Conservation (phyloP, 2,113 vertebrate genomes). For the Lamprotornis superbus region DNA sequence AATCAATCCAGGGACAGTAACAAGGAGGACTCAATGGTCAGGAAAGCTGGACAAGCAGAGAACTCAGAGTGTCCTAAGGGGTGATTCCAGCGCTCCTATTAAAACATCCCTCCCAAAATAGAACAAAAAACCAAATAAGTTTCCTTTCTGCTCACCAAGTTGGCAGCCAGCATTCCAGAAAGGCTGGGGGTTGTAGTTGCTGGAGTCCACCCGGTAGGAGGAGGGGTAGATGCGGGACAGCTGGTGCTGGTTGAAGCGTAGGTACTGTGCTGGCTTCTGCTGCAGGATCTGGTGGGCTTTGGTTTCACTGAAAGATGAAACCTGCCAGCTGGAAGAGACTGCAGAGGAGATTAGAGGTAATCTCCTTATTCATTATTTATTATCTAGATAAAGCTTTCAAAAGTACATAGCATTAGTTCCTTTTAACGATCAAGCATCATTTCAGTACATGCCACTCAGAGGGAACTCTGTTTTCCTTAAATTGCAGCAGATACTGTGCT, state of each 20-base stretch:
- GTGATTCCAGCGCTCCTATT: background rate
- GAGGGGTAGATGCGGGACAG: slow-evolving; percentile 95
- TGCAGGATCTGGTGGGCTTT: slow-evolving; percentile 95
- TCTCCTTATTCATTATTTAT: background rate
- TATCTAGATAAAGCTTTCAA: background rate
- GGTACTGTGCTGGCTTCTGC: slow-evolving; percentile 85
- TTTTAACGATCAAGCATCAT: background rate
- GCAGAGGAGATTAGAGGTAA: background rate
- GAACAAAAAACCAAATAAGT: fast-evolving
- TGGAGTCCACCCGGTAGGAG: slow-evolving; percentile 94
- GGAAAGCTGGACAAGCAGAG: background rate
- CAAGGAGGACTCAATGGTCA: background rate
- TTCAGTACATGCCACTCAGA: background rate
- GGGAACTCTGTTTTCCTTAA: background rate
- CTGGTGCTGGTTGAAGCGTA: slow-evolving; percentile 93
- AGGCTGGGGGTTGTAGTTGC: slow-evolving; percentile 97
- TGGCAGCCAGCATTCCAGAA: slow-evolving; percentile 98
- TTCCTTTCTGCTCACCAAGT: slow-evolving; percentile 77
- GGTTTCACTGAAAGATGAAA: slow-evolving; percentile 95
- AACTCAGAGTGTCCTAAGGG: background rate
- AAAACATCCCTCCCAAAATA: background rate
- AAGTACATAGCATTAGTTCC: background rate
- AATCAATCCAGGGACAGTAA: background rate
- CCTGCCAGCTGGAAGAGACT: slow-evolving; percentile 91
- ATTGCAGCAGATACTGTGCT: background rate